These are phyloP conservation scores for Zeuzera pyrina DNA, from an alignment of 2,888 invertebrate genomes.

Conservation along the genomic window DNA sequence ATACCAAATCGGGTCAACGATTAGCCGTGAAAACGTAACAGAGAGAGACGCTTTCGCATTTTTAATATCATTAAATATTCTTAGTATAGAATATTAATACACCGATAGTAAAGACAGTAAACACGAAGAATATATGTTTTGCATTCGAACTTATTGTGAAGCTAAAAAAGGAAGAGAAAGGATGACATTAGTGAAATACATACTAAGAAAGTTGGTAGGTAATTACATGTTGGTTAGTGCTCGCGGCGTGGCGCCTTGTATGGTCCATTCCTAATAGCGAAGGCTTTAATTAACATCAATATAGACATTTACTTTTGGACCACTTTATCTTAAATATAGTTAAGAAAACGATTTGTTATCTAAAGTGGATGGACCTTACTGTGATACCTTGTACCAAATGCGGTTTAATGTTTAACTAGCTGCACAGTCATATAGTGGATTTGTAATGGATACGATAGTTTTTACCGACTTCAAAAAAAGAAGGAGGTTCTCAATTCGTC, in stretches of 20 bases:
- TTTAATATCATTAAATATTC: no score
- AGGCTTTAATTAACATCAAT: slow-evolving; percentile 48
- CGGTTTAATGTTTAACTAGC: background rate
- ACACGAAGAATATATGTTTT: no score
- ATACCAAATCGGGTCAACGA: no score
- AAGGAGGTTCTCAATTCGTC: no score
- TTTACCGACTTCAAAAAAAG: no score
- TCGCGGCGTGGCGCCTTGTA: slow-evolving; percentile 20
- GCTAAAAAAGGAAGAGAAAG: no score
- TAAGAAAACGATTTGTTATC: slow-evolving; percentile 30
- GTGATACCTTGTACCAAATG: no score
- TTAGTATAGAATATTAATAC: no score
- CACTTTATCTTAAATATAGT: slow-evolving; percentile 35
- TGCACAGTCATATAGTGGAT: background rate
- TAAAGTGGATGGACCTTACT: slow-evolving; percentile 25
- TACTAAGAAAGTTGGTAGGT: slow-evolving; percentile 27
- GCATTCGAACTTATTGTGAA: no score
- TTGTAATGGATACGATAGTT: background rate
- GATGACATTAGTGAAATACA: slow-evolving; percentile 31
- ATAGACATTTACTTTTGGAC: slow-evolving; percentile 29
- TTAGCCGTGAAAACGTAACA: no score
- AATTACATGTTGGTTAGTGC: slow-evolving; percentile 20
- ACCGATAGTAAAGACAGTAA: no score
- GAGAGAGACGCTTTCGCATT: no score
- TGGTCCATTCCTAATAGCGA: slow-evolving; percentile 22